Evolutionary conservation across 2,797 vertebrate species (phyloP).

Genomic region (Crocodylus rhombifer): DNA sequence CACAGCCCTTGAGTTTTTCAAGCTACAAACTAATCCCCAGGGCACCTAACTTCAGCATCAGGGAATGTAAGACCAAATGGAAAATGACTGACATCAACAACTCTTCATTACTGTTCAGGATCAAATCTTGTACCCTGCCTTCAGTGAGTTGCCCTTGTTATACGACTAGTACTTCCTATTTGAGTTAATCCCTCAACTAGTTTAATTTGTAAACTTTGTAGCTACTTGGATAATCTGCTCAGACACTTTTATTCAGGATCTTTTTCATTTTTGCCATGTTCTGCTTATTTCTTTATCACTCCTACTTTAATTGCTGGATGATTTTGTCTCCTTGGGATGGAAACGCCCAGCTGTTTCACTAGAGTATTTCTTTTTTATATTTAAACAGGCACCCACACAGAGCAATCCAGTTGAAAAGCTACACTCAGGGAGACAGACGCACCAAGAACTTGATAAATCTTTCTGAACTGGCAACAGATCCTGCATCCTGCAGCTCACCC

Average conservation of each 20-base stretch:
- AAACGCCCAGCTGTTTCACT: background rate
- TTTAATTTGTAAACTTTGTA: accelerated
- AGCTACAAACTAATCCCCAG: background rate
- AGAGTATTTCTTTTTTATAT: background rate
- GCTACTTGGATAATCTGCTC: too few species aligned
- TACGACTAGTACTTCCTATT: background rate
- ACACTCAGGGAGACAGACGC: background rate
- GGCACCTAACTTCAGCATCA: background rate
- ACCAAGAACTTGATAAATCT: background rate
- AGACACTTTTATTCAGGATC: background rate
- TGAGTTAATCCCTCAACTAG: background rate
- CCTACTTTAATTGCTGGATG: background rate
- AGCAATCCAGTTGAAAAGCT: background rate
- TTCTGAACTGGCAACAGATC: background rate
- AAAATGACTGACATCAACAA: background rate
- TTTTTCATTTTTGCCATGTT: background rate
- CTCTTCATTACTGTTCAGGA: background rate
- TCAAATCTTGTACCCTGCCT: background rate
- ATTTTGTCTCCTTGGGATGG: background rate
- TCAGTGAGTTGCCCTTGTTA: background rate
- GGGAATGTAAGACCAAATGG: background rate
- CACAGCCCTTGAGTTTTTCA: background rate
- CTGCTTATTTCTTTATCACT: background rate
- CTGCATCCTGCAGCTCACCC: background rate
- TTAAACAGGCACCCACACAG: background rate